These are phyloP conservation scores for Leguminivora glycinivorella DNA, from an alignment of 1,140 invertebrate species.

Conservation along the genomic window DNA sequence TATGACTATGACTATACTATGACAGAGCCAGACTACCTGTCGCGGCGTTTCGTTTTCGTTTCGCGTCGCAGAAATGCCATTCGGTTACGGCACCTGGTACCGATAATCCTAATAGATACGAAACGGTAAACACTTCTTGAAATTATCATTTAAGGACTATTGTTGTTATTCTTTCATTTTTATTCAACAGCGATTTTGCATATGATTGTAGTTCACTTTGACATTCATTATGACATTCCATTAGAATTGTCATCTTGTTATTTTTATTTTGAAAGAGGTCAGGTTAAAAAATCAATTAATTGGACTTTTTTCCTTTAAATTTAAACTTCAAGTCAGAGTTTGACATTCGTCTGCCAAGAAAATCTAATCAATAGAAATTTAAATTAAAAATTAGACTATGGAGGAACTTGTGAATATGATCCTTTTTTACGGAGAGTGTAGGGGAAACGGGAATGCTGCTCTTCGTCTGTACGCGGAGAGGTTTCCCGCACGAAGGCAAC, in stretches of 20 bases:
- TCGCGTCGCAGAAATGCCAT: too few relatives aligned
- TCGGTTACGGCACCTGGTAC: too few relatives aligned
- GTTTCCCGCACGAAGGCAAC: neutral
- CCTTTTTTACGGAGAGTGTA: slow-evolving; percentile 6
- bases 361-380: slow-evolving; percentile 2
- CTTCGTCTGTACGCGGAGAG: neutral
- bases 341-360: neutral
- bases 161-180: neutral
- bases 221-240: neutral
- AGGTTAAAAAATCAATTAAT: slow-evolving; percentile 8
- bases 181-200: neutral
- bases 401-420: slow-evolving; percentile 8
- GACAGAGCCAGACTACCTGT: too few relatives aligned
- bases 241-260: neutral
- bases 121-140: neutral
- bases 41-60: too few relatives aligned
- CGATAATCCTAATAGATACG: neutral
- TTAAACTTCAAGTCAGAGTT: neutral
- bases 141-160: neutral
- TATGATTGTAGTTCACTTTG: neutral
- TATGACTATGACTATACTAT: too few relatives aligned
- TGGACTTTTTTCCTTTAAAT: slow-evolving; percentile 11
- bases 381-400: neutral
- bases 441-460: slow-evolving; percentile 10
- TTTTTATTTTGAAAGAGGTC: slow-evolving; percentile 11